Conservation (phyloP, 2,888 invertebrate species). For the Euspilapteryx auroguttella region DNA sequence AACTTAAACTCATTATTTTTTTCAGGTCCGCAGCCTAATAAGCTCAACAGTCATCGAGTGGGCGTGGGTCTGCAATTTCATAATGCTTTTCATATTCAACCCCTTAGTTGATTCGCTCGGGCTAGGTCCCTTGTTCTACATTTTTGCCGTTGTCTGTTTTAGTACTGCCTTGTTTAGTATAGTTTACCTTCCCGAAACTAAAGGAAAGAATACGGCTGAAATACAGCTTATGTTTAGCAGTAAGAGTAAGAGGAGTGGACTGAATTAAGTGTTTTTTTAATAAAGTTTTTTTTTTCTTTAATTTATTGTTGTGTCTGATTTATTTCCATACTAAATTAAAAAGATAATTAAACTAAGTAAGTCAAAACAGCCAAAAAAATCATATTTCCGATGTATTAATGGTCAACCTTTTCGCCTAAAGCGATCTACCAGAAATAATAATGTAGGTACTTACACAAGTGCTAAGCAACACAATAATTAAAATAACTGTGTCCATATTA, state of each 20-base stretch:
- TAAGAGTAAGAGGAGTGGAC: background rate
- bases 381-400: no score
- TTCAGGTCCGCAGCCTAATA: slow-evolving; percentile 24
- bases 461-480: no score
- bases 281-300: background rate
- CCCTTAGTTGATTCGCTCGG: slow-evolving; percentile 18
- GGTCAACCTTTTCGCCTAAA: no score
- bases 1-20: no score
- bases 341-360: no score
- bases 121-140: slow-evolving; percentile 23
- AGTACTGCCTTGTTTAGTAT: slow-evolving; percentile 14
- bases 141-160: slow-evolving; percentile 19
- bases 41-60: slow-evolving; percentile 24
- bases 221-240: slow-evolving; percentile 19
- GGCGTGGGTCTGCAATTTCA: slow-evolving; percentile 23
- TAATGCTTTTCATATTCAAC: slow-evolving; percentile 22
- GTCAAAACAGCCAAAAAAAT: no score
- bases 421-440: no score
- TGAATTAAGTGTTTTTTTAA: background rate
- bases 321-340: no score
- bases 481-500: no score
- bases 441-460: no score
- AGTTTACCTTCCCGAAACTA: slow-evolving; percentile 24
- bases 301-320: no score
- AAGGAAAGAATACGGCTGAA: slow-evolving; percentile 22